phyloP scores from a whole-genome alignment of 2,113 vertebrate genomes.

The Cyrtonyx montezumae region DNA sequence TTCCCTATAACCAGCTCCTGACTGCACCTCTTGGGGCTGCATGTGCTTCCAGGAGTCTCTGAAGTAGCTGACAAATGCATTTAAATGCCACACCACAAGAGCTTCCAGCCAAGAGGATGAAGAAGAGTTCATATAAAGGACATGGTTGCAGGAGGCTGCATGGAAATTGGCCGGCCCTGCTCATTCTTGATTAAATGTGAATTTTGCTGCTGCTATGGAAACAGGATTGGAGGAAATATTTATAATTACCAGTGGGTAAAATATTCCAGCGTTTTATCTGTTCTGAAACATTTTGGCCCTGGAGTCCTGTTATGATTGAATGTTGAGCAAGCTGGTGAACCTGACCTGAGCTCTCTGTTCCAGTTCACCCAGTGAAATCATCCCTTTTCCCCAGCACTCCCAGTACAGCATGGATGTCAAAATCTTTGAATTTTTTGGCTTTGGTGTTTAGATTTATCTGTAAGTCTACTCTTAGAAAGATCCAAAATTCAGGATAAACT shows the following conservation, averaged over 20 bases:
- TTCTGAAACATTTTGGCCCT: neutral
- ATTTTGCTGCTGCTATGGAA: slow-evolving; percentile 55
- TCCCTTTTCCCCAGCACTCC: neutral
- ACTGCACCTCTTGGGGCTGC: neutral
- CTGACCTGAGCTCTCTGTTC: neutral
- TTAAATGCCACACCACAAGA: neutral
- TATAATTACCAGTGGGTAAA: neutral
- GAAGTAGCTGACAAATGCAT: neutral
- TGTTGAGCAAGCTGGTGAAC: neutral
- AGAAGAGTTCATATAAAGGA: slow-evolving; percentile 3
- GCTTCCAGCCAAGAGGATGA: slow-evolving; percentile 3
- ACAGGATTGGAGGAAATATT: slow-evolving; percentile 29
- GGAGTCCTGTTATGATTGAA: neutral
- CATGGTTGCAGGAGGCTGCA: slow-evolving; percentile 12
- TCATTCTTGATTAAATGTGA: slow-evolving; percentile 9
- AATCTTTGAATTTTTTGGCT: neutral
- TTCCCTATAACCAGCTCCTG: neutral
- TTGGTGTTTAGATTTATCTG: neutral
- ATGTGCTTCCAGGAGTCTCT: neutral
- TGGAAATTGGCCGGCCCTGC: neutral
- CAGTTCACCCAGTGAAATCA: neutral
- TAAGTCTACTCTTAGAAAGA: neutral
- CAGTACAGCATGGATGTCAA: neutral
- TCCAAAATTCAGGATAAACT: neutral
- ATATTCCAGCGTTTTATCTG: neutral